Percentiles rank a stretch among this genome's conserved stretches.
Evolutionary conservation across 2,888 invertebrate species (phyloP).

Genomic region (Euplagia quadripunctaria): DNA sequence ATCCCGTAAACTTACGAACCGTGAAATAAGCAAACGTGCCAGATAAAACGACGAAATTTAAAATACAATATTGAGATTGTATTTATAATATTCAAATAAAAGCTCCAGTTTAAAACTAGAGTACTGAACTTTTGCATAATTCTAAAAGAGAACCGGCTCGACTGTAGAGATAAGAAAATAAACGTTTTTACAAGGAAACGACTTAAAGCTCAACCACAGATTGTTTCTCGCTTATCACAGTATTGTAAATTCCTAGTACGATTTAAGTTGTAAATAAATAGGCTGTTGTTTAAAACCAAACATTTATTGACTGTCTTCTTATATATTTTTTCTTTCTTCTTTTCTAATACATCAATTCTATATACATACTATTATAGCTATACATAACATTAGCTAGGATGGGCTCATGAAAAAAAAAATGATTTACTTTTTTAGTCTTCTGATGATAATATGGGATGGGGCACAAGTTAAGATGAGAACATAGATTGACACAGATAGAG

Average conservation of each 20-base stretch:
- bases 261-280: background rate
- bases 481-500: too few relatives aligned
- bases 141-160: slow-evolving; percentile 41
- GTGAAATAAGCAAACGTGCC: slow-evolving; percentile 41
- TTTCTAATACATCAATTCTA: background rate
- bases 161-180: slow-evolving; percentile 47
- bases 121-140: slow-evolving; percentile 52
- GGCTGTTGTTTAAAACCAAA: background rate
- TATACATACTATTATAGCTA: background rate
- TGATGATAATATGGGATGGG: too few relatives aligned
- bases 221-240: slow-evolving; percentile 40
- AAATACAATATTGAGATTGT: slow-evolving; percentile 38
- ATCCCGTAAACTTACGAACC: slow-evolving; percentile 17
- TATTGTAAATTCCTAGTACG: background rate
- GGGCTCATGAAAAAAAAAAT: too few relatives aligned
- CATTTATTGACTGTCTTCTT: background rate
- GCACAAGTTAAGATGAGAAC: too few relatives aligned
- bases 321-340: too few relatives aligned
- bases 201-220: slow-evolving; percentile 38
- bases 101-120: slow-evolving; percentile 46
- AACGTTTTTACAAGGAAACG: slow-evolving; percentile 49
- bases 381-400: too few relatives aligned
- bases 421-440: too few relatives aligned
- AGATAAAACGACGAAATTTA: slow-evolving; percentile 28
- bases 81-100: slow-evolving; percentile 56